Conservation (phyloP, 2,113 vertebrate genomes). For the Callionymus lyra region DNA sequence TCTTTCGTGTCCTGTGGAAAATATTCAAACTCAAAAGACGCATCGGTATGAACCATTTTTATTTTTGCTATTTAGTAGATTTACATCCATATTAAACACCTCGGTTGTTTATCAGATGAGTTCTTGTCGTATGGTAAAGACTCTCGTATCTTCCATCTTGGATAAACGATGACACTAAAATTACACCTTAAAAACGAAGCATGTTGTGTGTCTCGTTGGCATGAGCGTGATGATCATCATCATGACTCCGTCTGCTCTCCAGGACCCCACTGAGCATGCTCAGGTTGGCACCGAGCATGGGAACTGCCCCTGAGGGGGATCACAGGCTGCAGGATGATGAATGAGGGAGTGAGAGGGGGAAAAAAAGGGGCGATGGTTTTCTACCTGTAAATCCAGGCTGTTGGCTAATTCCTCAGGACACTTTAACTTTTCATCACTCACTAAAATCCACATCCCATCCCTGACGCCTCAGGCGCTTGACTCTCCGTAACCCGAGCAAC, state of each 20-base stretch:
- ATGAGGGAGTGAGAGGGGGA: conserved; percentile 36
- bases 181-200: no score
- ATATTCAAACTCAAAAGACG: not conserved
- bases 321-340: conserved; percentile 52
- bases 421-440: conserved; percentile 59
- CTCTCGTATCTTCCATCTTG: no score
- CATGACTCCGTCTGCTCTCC: conserved; percentile 25
- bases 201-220: no score
- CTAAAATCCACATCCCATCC: conserved; percentile 36
- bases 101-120: no score
- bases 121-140: no score
- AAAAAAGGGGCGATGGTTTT: conserved; percentile 34
- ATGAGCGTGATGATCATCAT: conserved; percentile 1
- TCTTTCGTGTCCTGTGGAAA: not conserved
- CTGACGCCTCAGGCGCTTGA: conserved; percentile 38
- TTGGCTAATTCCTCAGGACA: conserved; percentile 66
- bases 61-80: no score
- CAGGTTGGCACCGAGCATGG: conserved; percentile 59
- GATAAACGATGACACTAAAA: no score
- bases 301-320: conserved; percentile 65
- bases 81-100: no score
- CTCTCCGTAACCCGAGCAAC: conserved; percentile 39
- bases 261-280: conserved; percentile 43
- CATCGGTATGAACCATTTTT: no score
- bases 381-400: conserved; percentile 45